A percentile compares a stretch with the other conserved stretches of the same genome.
Evolutionary conservation across 1,140 invertebrate genomes (phyloP).

Genomic region (Heliconius himera): DNA sequence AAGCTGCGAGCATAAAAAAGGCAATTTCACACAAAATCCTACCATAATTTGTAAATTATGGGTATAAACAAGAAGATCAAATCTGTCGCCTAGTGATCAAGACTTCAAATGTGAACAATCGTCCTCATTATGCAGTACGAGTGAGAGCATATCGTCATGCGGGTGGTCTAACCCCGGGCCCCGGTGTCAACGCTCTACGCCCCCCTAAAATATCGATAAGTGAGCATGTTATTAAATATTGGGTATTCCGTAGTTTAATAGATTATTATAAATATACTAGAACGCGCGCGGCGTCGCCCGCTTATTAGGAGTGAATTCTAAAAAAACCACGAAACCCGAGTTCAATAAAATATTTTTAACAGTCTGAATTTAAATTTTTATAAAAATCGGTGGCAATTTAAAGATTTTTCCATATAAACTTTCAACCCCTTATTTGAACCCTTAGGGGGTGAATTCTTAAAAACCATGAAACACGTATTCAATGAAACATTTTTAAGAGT

Average conservation of each 20-base stretch:
- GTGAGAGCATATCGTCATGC: constrained; percentile 22
- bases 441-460: too few relatives aligned
- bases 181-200: constrained; percentile 43
- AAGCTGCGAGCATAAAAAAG: background rate
- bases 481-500: too few relatives aligned
- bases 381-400: too few relatives aligned
- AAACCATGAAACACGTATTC: too few relatives aligned
- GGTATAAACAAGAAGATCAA: background rate
- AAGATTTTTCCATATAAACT: too few relatives aligned
- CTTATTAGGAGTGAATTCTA: too few relatives aligned
- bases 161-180: constrained; percentile 26
- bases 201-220: constrained; percentile 28
- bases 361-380: too few relatives aligned
- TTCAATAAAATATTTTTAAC: too few relatives aligned
- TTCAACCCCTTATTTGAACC: too few relatives aligned
- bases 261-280: background rate
- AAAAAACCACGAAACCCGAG: too few relatives aligned
- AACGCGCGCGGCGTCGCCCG: too few relatives aligned
- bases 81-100: constrained; percentile 8
- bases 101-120: constrained; percentile 17
- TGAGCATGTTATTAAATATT: background rate
- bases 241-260: background rate
- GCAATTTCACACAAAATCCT: background rate
- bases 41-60: background rate
- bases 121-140: constrained; percentile 13